Base-by-base conservation (phyloP, 2,888 invertebrate genomes). In the Boloria euphrosyne region DNA sequence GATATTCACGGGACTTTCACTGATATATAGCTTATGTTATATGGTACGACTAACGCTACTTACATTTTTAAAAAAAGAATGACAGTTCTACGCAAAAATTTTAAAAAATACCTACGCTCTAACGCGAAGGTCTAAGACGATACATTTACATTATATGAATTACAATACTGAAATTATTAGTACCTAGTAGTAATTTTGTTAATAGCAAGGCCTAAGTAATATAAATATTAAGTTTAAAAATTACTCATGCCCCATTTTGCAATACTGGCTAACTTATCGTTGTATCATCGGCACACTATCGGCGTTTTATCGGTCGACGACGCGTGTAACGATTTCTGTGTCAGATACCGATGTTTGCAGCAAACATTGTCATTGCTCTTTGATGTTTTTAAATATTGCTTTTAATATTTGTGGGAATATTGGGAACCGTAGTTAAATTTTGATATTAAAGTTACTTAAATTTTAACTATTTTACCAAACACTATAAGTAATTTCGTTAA, bases 271-370 rank as follows among this genome's bases (percentile, higher is more conserved):
- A 49, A 54, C 66, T 64, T 77, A 75, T 76, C 75, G 67, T 27
- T 44, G 13, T 63, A 67, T 52, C 77, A 80, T 80, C 78, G 71
- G 44, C 72, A 53, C 47, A 67, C 63, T 76, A 77, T 78, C 76
- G 75, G 31, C 51, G 27, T 58, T 57, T 69, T 79, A 78, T 78
- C 79, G 78, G 79, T 75, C 78, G 74, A 62, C 74, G 78, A 75
- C 78, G 72, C 68, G 71, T 71, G 74, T 74, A 71, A 74, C 75
- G 73, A 77, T 76, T 75, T 74, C 71, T 76, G 74, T 74, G 73
- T 74, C 72, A 73, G 74, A 75, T 71, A 73, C 67, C 58, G 59
- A 38, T 73, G 72, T 75, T 72, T 74, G 70, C 59, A 67, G 46
- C 13, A 74, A 76, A 77, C 62, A 75, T 70, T 71, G 72, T 62